Percentiles rank a stretch among this genome's conserved stretches.
These are phyloP conservation scores for Chrysolina americana DNA, from an alignment of 2,888 invertebrate genomes.

Conservation along the genomic window DNA sequence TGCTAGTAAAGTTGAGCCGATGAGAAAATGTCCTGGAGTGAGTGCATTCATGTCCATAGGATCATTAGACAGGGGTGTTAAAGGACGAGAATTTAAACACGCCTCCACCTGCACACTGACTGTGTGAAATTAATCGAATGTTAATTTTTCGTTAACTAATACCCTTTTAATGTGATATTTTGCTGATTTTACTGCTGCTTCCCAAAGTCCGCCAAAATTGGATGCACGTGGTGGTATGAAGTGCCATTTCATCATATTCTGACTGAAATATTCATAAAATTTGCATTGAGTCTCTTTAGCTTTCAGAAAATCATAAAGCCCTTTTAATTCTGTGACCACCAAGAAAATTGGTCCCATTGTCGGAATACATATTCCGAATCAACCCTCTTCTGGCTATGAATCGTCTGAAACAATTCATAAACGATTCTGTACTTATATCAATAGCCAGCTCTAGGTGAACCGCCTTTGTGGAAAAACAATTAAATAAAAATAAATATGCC, in stretches of 20 bases:
- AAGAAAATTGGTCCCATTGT: conserved; percentile 21
- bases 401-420: conserved; percentile 24
- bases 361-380: conserved; percentile 28
- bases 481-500: conserved; percentile 28
- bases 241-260: not conserved
- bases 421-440: conserved; percentile 26
- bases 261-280: not conserved
- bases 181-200: not conserved
- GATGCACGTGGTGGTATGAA: conserved; percentile 2
- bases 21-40: conserved; percentile 35
- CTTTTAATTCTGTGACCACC: too few species aligned
- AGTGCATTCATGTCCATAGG: conserved; percentile 24
- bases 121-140: conserved; percentile 29
- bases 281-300: not conserved
- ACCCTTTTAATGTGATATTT: conserved; percentile 20
- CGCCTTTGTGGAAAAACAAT: conserved; percentile 23
- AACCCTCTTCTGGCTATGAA: conserved; percentile 29
- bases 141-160: conserved; percentile 15
- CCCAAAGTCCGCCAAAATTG: not conserved
- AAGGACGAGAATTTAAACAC: conserved; percentile 32
- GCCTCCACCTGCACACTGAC: conserved; percentile 21
- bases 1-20: not conserved
- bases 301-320: not conserved
- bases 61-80: conserved; percentile 31
- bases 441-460: conserved; percentile 27